Base-by-base conservation (phyloP, 2,888 invertebrate species). In the Cosmia trapezina region DNA sequence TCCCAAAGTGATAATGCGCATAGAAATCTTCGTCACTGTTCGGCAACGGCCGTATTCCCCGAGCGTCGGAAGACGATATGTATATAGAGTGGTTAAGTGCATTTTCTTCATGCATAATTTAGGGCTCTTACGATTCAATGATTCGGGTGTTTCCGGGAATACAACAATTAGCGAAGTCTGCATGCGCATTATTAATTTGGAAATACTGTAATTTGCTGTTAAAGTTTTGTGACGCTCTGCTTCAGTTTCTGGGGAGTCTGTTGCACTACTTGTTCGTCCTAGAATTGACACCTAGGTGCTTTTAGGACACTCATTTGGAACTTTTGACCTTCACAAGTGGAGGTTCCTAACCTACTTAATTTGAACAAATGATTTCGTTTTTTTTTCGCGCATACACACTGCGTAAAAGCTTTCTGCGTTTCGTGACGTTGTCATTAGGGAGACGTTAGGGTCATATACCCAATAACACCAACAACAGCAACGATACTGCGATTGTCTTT, bases 401-500 rank as follows among this genome's bases (percentile, higher is more conserved):
- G 12, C n/a, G n/a, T n/a, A n/a, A n/a, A 59, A 37, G 3, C 6
- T 9, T 62, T 41, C 8, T 61, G 28, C 22, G 41, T 61, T 61
- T 41, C 17, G 22, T 59, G 17, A 22, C 4, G 41, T 43, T 61
- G 4, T 61, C 7, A 12, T 45, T 28, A 19, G 4, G 19, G 2
- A 62, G 8, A 14, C 28, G 28, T 41, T 33, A 41, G 41, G 41
- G 14, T 9, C 2, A 11, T 43, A n/a, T n/a, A n/a, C n/a, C n/a
- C n/a, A n/a, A n/a, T n/a, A n/a, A n/a, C n/a, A n/a, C n/a, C n/a
- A n/a, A n/a, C n/a, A n/a, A n/a, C n/a, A n/a, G n/a, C n/a, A n/a
- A n/a, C n/a, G n/a, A n/a, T n/a, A n/a, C 47, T 51, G 72, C 74
- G 51, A 73, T n/a, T 71, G 60, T 37, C 1, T 57, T 57, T 43